Evolutionary conservation across 2,113 vertebrate species (phyloP), one percentile per base, ranked within the genome.

Genomic region (Bujurquina vittata): DNA sequence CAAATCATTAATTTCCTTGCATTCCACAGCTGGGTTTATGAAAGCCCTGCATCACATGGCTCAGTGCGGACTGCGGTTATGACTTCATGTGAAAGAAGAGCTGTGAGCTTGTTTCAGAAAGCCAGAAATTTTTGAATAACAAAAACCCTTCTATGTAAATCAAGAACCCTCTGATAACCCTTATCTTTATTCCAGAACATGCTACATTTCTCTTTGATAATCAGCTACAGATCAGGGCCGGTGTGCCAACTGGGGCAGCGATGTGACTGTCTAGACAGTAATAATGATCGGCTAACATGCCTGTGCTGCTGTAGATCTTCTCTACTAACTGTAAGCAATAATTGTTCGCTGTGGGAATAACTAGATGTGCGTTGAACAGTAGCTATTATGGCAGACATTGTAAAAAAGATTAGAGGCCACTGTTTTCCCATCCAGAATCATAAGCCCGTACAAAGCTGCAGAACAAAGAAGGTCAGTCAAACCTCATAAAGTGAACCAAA

Each of bases 251-350:
- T 22, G 75, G 81, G 80, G 72, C 88, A 83, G 80, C 14, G 56
- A 62, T 75, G 77, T 56, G 80, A 57, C 75, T 83, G 92, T 94
- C 92, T 93, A 94, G 92, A 93, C 93, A 1, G 10, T 37, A 84
- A 84, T 93, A 94, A 93, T 88, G 92, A 93, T 94, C 88, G 65
- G 79, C 57, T 78, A 79, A 72, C 89, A 77, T 67, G 79, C 52
- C 55, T 58, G 4, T 61, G 22, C 59, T 56, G 54, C 26, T 1
- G 26, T 18, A n/a, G 15, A 18, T 57, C 43, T 57, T 37, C 29
- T 73, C 46, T 54, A 9, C 46, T 57, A 9, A 73, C 74, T 55
- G 72, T 72, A 72, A 69, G 43, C 67, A 77, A 65, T 77, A 77
- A 79, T 33, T 54, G 55, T 67, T 33, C 35, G 31, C 46, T 81